Evolutionary conservation across 2,888 invertebrate genomes (phyloP).

Genomic region (Troilus luridus): DNA sequence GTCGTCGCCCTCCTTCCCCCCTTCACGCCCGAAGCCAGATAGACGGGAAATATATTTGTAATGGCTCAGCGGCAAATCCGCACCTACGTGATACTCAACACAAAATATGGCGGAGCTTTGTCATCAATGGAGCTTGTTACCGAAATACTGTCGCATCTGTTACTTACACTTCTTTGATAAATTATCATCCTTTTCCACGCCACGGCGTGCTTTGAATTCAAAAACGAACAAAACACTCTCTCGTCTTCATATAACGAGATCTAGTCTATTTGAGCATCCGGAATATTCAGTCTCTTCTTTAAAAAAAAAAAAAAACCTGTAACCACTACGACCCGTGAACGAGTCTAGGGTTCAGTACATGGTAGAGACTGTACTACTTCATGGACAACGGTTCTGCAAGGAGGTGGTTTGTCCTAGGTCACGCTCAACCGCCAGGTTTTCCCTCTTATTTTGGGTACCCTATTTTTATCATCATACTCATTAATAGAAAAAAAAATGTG

Average conservation of each 20-base stretch:
- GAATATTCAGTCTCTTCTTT: no score
- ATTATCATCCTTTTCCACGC: neutral
- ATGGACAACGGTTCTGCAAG: no score
- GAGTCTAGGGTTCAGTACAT: no score
- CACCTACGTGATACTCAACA: slow-evolving; percentile 16
- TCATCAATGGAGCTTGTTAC: slow-evolving; percentile 23
- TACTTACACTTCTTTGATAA: neutral
- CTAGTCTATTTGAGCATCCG: neutral
- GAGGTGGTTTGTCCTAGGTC: no score
- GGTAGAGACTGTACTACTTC: no score
- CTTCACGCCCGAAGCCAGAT: neutral
- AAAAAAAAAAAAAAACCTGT: no score
- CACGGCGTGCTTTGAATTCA: neutral
- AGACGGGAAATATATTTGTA: slow-evolving; percentile 1
- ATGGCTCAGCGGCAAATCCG: neutral
- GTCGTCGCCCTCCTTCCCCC: neutral
- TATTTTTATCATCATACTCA: no score
- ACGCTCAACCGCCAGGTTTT: no score
- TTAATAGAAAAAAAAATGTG: no score
- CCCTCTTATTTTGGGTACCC: no score
- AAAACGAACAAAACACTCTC: neutral
- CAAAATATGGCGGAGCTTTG: neutral
- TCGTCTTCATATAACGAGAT: neutral
- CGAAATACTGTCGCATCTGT: neutral
- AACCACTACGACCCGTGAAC: no score